These are phyloP conservation scores for Pangasius mekongensis DNA, from an alignment of 2,797 vertebrate species.

Conservation along the genomic window DNA sequence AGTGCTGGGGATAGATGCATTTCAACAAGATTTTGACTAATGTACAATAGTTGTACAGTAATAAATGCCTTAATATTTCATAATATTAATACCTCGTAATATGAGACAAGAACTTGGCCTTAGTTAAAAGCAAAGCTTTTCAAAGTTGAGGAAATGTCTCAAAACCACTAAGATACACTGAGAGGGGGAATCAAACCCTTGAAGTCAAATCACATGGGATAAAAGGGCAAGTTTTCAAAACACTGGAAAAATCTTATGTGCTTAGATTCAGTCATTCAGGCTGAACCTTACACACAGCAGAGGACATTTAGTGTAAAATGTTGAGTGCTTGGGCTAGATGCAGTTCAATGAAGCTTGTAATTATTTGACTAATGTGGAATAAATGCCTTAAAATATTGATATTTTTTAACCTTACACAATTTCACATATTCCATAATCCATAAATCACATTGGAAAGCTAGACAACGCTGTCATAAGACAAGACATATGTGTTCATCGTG, in stretches of 20 bases:
- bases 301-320: not conserved
- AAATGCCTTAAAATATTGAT: not conserved
- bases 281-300: not conserved
- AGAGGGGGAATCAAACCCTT: not conserved
- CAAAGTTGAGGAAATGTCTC: slow-evolving; percentile 33
- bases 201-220: slow-evolving; percentile 23
- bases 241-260: not conserved
- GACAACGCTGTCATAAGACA: not conserved
- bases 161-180: slow-evolving; percentile 34
- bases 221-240: slow-evolving; percentile 17
- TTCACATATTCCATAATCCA: not conserved
- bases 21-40: not conserved
- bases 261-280: not conserved
- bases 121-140: slow-evolving; percentile 8
- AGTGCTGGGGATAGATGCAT: not conserved
- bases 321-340: not conserved
- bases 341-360: not conserved
- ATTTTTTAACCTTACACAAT: not conserved
- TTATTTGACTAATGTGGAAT: not conserved
- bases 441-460: not conserved
- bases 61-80: slow-evolving; percentile 13
- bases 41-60: not conserved
- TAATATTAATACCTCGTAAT: not conserved
- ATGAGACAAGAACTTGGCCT: slow-evolving; percentile 7
- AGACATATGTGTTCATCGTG: not conserved